phyloP scores from a whole-genome alignment of 2,888 invertebrate species.

The Polyommatus icarus region DNA sequence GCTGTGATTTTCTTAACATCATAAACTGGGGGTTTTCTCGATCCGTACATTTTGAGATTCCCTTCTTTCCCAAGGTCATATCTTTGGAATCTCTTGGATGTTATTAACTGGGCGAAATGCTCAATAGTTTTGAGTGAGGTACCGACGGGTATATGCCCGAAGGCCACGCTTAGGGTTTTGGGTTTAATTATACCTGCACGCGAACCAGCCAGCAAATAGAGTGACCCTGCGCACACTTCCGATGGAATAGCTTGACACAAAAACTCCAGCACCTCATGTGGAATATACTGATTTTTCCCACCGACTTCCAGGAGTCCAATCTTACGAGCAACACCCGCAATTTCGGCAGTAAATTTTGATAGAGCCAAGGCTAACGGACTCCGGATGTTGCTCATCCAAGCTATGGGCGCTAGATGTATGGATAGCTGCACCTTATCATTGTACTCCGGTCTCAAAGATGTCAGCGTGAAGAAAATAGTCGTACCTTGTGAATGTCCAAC shows the following conservation, averaged over 20 bases:
- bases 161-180: conserved; percentile 73
- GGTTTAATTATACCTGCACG: conserved; percentile 75
- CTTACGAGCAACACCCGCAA: conserved; percentile 44
- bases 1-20: conserved; percentile 58
- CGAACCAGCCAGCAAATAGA: conserved; percentile 81
- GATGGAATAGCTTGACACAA: conserved; percentile 64
- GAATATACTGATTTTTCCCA: conserved; percentile 69
- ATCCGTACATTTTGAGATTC: conserved; percentile 61
- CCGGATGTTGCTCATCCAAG: conserved; percentile 55
- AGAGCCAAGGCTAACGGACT: conserved; percentile 48
- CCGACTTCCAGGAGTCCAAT: conserved; percentile 83
- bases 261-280: conserved; percentile 61
- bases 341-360: background rate
- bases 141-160: conserved; percentile 78
- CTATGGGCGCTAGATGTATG: conserved; percentile 75
- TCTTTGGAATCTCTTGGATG: conserved; percentile 58
- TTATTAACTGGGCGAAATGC: conserved; percentile 79
- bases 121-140: conserved; percentile 65
- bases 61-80: conserved; percentile 61
- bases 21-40: conserved; percentile 58
- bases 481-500: conserved; percentile 85
- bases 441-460: conserved; percentile 70
- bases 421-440: conserved; percentile 74
- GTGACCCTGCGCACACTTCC: conserved; percentile 76
- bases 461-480: conserved; percentile 73